Conservation (phyloP, 2,888 invertebrate species). For the Caenorhabditis macrosperma region DNA sequence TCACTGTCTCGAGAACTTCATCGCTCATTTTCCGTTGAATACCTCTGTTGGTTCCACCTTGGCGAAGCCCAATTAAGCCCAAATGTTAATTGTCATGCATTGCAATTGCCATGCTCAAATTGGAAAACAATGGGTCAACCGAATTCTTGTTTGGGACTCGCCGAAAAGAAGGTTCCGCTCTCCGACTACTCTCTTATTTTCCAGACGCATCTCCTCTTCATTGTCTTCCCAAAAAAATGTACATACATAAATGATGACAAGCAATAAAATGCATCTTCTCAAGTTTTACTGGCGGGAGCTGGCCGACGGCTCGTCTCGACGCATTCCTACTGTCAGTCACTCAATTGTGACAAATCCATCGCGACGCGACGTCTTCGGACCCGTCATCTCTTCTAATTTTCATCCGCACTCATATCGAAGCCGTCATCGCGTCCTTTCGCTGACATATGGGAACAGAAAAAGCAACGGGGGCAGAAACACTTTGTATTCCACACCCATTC, state of each 20-base stretch:
- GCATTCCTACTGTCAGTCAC: constrained; percentile 46
- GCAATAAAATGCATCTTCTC: constrained; percentile 50
- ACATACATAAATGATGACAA: constrained; percentile 56
- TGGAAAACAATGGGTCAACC: constrained; percentile 30
- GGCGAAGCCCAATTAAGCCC: too few species aligned
- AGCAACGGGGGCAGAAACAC: not conserved
- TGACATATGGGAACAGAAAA: not conserved
- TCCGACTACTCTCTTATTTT: constrained; percentile 11
- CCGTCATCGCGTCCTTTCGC: not conserved
- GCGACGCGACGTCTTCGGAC: constrained; percentile 24
- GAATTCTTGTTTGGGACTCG: too few species aligned
- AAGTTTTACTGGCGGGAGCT: constrained; percentile 24
- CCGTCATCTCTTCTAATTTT: constrained; percentile 44
- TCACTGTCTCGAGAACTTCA: too few species aligned
- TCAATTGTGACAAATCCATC: constrained; percentile 48
- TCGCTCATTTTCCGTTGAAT: too few species aligned
- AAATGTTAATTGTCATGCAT: too few species aligned
- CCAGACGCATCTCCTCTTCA: not conserved
- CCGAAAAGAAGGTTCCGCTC: too few species aligned
- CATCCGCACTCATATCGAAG: constrained; percentile 23
- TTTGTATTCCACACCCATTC: constrained; percentile 11
- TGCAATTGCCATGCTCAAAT: too few species aligned
- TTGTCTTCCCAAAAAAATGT: constrained; percentile 27
- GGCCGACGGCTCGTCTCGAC: not conserved
- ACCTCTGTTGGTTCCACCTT: too few species aligned